Conservation (phyloP, 2,888 invertebrate species). For the Pollenia amentaria region DNA sequence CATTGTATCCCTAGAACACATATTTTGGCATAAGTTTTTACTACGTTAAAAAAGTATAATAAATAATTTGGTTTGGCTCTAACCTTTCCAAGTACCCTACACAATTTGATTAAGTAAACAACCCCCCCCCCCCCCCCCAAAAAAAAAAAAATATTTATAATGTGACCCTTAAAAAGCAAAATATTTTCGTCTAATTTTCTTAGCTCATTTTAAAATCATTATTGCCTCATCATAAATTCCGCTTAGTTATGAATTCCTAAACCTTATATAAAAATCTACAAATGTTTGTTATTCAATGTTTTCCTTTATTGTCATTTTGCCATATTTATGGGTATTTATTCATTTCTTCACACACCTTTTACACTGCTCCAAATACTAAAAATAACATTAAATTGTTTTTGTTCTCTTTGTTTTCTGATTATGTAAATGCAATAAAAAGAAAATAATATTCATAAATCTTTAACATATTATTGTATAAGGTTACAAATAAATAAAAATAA, state of each 20-base stretch:
- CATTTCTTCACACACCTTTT: constrained; percentile 45
- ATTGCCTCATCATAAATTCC: not conserved
- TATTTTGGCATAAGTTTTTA: constrained; percentile 49
- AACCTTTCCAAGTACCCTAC: not conserved
- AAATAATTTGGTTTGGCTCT: no score
- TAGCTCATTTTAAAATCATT: not conserved
- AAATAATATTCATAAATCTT: constrained; percentile 71
- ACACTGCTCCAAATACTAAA: not conserved
- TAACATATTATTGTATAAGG: constrained; percentile 53
- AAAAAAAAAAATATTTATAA: no score
- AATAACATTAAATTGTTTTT: constrained; percentile 5
- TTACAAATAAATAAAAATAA: constrained; percentile 53
- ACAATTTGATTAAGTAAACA: not conserved
- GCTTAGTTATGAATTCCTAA: not conserved
- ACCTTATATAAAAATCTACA: not conserved
- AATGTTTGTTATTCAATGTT: constrained; percentile 81
- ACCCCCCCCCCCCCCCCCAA: no score
- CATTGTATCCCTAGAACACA: constrained; percentile 44
- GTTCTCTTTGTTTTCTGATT: constrained; percentile 39
- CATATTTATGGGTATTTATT: constrained; percentile 72
- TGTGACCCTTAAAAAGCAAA: no score
- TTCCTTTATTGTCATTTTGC: constrained; percentile 76
- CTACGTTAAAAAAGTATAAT: not conserved
- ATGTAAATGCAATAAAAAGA: not conserved
- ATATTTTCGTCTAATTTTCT: not conserved